Base-by-base conservation (phyloP, 2,797 vertebrate genomes). In the Gymnodraco acuticeps region DNA sequence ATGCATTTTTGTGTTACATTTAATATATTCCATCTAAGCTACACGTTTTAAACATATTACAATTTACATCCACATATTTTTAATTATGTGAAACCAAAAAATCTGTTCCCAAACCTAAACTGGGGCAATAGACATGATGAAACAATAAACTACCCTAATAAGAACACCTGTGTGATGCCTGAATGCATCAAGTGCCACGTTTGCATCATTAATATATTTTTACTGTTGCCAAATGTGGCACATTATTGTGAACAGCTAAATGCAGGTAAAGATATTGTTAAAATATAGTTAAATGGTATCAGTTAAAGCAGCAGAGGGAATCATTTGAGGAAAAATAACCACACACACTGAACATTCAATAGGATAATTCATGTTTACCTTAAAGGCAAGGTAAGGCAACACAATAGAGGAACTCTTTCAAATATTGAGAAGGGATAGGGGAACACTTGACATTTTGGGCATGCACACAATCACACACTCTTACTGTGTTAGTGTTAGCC, bases 371-470 rank as follows among this genome's bases (percentile, higher is more conserved):
- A 19, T 31, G 60, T 68, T 70, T 41, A 79, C 81, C 80, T 87
- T 38, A 17, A 2, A 65, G 72, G 79, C 77, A 69, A 73, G 12
- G 67, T 68, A 42, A 55, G 41, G 55, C 47, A 61, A 59, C 64
- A 75, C 71, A 69, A 67, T 2, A 14, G 65, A 80, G 56, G 60
- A 80, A 65, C 41, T 74, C 46, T 58, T 38, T 75, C 61, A 47
- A 75, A 73, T 63, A 55, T 62, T 59, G 58, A 68, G 62, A 73
- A 47, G 55, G 70, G 73, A 87, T 51, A 64, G 50, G 74, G 73
- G 82, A 75, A 69, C 81, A 75, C 72, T 87, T 90, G 89, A 77
- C 88, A 92, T 92, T 93, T 93, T 86, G 73, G 75, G 58, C 47
- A 58, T 47, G 42, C 80, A 76, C 85, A 84, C 72, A 75, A 79